Percentiles rank a stretch among this genome's conserved stretches.
Evolutionary conservation across 2,113 vertebrate genomes (phyloP).

Genomic region (Spilogale gracilis): DNA sequence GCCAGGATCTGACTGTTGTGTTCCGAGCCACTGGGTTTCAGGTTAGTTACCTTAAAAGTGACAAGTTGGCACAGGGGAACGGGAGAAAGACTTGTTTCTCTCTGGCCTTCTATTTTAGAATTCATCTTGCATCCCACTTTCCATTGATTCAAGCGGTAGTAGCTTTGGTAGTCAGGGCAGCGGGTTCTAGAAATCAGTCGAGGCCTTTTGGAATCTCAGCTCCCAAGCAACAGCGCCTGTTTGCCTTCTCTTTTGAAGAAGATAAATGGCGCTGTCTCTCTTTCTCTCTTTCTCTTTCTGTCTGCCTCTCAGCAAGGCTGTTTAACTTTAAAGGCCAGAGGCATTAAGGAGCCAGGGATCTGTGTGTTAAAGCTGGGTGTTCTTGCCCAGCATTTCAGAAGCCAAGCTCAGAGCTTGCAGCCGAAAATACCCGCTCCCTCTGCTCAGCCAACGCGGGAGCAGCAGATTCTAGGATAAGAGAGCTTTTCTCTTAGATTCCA

Average conservation of each 20-base stretch:
- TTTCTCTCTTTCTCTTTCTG: neutral
- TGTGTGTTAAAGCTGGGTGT: slow-evolving; percentile 32
- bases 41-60: neutral
- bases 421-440: neutral
- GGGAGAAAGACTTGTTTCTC: slow-evolving; percentile 29
- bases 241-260: slow-evolving; percentile 1
- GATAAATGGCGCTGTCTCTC: neutral
- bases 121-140: neutral
- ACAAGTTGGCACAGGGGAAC: neutral
- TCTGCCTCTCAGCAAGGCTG: slow-evolving; percentile 40
- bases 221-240: neutral
- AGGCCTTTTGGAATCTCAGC: neutral
- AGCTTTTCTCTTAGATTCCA: neutral
- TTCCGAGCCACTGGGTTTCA: neutral
- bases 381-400: slow-evolving; percentile 21
- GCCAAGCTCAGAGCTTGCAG: neutral
- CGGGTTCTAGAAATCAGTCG: neutral
- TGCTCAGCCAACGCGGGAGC: neutral
- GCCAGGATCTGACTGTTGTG: neutral
- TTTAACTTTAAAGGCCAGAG: slow-evolving; percentile 45
- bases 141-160: neutral
- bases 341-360: neutral
- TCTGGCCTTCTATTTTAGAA: neutral
- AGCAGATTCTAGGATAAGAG: neutral
- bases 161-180: neutral